Conservation (phyloP, 2,113 vertebrate genomes). For the Hippocampus abdominalis region DNA sequence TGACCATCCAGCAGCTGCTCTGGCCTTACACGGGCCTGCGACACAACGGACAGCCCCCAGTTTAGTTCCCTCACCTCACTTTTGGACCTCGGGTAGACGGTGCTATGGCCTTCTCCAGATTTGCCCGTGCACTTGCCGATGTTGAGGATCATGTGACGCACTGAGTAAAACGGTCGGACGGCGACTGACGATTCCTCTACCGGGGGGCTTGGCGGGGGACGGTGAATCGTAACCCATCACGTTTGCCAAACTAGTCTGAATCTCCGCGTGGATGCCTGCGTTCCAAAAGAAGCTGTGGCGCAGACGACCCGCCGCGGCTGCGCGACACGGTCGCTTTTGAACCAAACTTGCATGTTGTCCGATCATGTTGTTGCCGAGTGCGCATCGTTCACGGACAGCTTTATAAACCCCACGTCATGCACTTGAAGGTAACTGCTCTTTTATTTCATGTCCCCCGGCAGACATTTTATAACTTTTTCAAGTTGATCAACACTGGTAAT, state of each 20-base stretch:
- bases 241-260: slow-evolving; percentile 48
- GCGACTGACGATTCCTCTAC: slow-evolving; percentile 44
- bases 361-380: slow-evolving; percentile 28
- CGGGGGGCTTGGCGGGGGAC: slow-evolving; percentile 22
- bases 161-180: slow-evolving; percentile 23
- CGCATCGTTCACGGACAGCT: slow-evolving; percentile 18
- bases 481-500: slow-evolving; percentile 59
- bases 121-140: neutral
- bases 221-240: slow-evolving; percentile 37
- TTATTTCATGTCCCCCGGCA: slow-evolving; percentile 22
- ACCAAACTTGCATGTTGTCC: neutral
- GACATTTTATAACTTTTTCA: slow-evolving; percentile 41
- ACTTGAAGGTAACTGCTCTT: slow-evolving; percentile 29
- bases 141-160: slow-evolving; percentile 3
- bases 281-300: too few species aligned
- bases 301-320: neutral
- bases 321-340: neutral
- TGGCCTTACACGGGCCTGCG: slow-evolving; percentile 85
- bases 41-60: slow-evolving; percentile 83
- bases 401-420: slow-evolving; percentile 48
- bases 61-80: slow-evolving; percentile 53
- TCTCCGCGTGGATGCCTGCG: slow-evolving; percentile 10
- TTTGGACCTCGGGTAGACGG: neutral
- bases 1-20: slow-evolving; percentile 84
- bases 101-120: slow-evolving; percentile 19